Percentiles rank a stretch among this genome's conserved stretches.
These are phyloP conservation scores for Torymus texanus DNA, from an alignment of 2,888 invertebrate genomes.

Conservation along the genomic window DNA sequence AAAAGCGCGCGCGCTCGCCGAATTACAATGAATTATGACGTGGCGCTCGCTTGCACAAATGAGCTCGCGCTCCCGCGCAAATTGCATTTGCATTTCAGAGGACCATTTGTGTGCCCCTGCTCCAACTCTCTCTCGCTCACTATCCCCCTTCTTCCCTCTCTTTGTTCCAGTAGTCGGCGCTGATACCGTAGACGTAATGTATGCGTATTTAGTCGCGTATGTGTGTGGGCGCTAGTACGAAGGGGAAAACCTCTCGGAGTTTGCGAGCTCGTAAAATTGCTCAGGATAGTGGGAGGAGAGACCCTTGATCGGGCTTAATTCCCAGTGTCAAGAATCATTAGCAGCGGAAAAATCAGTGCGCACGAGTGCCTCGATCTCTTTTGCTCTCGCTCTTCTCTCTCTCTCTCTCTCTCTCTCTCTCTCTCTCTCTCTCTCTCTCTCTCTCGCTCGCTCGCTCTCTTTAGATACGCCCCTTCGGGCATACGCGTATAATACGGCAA, in stretches of 20 bases:
- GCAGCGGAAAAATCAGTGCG: constrained; percentile 1
- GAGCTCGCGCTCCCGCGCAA: constrained; percentile 29
- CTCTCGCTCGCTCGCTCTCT: no score
- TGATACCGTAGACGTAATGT: neutral
- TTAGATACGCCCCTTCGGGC: no score
- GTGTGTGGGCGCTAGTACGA: neutral
- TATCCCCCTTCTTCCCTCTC: neutral
- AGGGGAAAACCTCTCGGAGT: no score
- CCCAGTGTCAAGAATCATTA: constrained; percentile 26
- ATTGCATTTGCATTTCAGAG: constrained; percentile 49
- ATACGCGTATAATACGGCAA: no score
- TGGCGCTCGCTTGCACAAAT: constrained; percentile 23
- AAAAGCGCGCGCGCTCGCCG: neutral
- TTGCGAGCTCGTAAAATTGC: no score
- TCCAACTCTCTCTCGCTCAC: neutral
- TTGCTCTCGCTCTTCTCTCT: no score
- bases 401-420: no score
- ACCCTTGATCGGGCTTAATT: constrained; percentile 28
- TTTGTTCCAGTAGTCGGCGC: no score
- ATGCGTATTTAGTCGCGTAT: neutral
- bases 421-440: no score
- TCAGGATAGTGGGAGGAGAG: no score
- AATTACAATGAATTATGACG: constrained; percentile 45
- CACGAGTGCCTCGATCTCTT: neutral
- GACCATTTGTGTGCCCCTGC: constrained; percentile 15